Evolutionary conservation across 2,797 vertebrate species (phyloP), one percentile per base, ranked within the genome.

Genomic region (Anniella stebbinsi): DNA sequence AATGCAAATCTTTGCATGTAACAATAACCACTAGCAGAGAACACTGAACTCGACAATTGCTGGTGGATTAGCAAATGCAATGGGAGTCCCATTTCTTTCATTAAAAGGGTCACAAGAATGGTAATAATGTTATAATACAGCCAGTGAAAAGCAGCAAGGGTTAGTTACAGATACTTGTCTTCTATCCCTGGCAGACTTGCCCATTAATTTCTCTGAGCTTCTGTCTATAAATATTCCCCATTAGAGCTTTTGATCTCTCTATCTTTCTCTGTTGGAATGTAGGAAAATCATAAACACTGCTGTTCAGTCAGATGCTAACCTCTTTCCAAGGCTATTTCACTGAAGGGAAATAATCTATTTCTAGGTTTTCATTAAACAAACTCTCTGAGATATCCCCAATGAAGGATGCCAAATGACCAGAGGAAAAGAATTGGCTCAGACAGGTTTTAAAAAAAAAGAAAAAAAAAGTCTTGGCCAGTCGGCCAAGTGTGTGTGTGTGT

Each of bases 71-170:
- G 81, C 4, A 93, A 92, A 88, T 83, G 63, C 80, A 60, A 69
- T 76, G 78, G n/a, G 78, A 69, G 0, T 0, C 2, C 1, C 25
- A 45, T 75, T 36, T 80, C 66, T 73, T 5, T 63, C 25, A 70
- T 89, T 73, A 90, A 80, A 87, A 91, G 87, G 77, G 83, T 80
- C 57, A 51, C 30, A 85, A 25, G 80, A 84, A 85, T 83, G 70
- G 30, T 45, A 94, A 66, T 86, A 90, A 54, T 89, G 87, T 87
- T 81, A 84, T 45, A 84, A 89, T 30, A 73, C 4, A 2, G 41
- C 80, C 10, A 78, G 80, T 89, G 83, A 89, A 93, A 94, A 89
- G 1, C 72, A 89, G 11, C 18, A 92, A 63, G 72, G 2, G n/a
- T 88, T 88, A 84, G 3, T 66, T 94, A n/a, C 2, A 69, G 15